Conservation (phyloP, 2,888 invertebrate genomes). For the Punctoribates punctum region DNA sequence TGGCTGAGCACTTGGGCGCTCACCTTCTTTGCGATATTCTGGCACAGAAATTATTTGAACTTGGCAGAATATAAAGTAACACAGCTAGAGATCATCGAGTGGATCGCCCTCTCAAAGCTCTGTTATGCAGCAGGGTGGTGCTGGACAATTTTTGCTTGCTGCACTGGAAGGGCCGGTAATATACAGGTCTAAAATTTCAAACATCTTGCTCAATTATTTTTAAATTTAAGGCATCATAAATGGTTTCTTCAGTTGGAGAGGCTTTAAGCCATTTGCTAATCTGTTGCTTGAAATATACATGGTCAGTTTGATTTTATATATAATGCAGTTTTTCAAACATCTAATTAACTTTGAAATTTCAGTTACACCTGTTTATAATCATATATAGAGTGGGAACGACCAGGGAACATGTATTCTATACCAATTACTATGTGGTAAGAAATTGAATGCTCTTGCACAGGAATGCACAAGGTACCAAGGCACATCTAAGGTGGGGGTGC, state of each 20-base stretch:
- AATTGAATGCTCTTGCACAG: no score
- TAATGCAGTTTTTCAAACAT: no score
- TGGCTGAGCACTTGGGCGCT: background rate
- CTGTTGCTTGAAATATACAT: background rate
- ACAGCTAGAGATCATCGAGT: background rate
- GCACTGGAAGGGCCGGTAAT: background rate
- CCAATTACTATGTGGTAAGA: conserved; percentile 7
- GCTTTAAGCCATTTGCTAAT: background rate
- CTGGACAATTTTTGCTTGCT: background rate
- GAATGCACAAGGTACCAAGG: no score
- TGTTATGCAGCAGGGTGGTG: background rate
- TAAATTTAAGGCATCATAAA: background rate
- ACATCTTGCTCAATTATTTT: background rate
- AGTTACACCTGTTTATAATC: background rate
- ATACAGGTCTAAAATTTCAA: background rate
- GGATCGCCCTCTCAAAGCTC: background rate
- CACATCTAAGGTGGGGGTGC: no score
- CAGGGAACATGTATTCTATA: background rate
- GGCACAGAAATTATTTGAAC: background rate
- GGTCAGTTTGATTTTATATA: background rate
- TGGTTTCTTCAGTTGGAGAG: background rate
- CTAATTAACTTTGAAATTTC: no score
- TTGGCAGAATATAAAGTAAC: background rate
- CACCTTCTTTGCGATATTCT: background rate
- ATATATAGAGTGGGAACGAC: background rate